Conservation (phyloP, 2,113 vertebrate genomes). For the Sapayoa aenigma region DNA sequence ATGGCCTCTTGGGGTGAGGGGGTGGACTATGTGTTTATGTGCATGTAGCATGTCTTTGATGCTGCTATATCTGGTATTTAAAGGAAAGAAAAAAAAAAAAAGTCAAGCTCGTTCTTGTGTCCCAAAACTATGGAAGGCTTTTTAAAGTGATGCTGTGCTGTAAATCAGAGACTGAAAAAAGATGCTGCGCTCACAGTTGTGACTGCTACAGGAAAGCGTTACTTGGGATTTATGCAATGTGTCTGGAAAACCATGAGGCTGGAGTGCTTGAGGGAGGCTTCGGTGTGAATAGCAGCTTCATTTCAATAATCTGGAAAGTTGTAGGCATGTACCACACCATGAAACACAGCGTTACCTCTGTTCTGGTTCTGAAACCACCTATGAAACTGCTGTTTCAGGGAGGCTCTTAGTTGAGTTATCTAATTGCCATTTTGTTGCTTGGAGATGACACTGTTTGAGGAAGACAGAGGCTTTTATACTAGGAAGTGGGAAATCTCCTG, state of each 20-base stretch:
- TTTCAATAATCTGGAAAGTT: not conserved
- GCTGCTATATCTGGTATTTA: not conserved
- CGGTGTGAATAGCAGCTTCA: not conserved
- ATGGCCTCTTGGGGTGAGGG: not conserved
- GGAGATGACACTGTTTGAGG: not conserved
- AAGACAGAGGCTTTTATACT: not conserved
- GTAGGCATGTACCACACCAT: not conserved
- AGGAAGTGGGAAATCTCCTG: not conserved
- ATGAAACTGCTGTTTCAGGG: not conserved
- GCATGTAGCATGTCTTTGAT: not conserved
- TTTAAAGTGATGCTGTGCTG: not conserved
- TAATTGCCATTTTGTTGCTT: not conserved
- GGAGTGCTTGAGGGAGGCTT: not conserved
- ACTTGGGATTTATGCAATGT: not conserved
- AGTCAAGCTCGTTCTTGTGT: not conserved
- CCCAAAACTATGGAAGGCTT: not conserved
- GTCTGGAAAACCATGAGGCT: not conserved
- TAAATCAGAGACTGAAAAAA: not conserved
- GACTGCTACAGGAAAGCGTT: not conserved
- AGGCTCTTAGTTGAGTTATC: not conserved
- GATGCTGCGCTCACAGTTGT: constrained; percentile 24
- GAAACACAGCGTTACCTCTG: not conserved
- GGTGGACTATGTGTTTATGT: not conserved
- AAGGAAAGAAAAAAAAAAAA: too few species aligned
- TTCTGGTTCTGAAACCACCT: not conserved